A percentile compares a stretch with the other conserved stretches of the same genome.
Evolutionary conservation across 2,797 vertebrate species (phyloP).

Genomic region (Cyprinodon diabolis): DNA sequence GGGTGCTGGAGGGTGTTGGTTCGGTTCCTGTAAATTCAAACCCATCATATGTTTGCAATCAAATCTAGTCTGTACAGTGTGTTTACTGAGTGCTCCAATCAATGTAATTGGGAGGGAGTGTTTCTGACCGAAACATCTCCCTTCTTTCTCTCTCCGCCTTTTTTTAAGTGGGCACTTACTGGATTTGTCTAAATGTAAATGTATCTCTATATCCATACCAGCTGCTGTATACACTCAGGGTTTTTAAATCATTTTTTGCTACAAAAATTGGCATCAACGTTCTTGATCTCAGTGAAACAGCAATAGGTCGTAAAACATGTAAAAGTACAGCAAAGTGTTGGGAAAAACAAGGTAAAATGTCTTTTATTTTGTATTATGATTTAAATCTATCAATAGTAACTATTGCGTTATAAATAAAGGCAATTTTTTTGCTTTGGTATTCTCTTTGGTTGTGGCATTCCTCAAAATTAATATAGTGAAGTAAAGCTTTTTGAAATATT

Average conservation of each 20-base stretch:
- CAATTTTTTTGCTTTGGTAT: no score
- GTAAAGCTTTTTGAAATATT: no score
- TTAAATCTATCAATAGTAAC: background rate
- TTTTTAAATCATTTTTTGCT: constrained; percentile 60
- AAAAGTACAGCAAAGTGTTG: background rate
- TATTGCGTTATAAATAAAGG: background rate
- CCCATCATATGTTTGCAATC: constrained; percentile 80
- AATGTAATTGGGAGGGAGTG: constrained; percentile 79
- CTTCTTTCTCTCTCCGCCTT: constrained; percentile 69
- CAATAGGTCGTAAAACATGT: background rate
- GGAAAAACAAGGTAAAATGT: background rate
- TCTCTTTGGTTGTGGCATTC: no score
- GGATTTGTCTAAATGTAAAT: constrained; percentile 71
- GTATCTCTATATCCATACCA: constrained; percentile 66
- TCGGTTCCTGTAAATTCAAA: constrained; percentile 70
- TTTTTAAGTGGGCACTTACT: constrained; percentile 69
- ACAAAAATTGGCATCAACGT: constrained; percentile 51
- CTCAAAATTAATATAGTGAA: no score
- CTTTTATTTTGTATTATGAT: background rate
- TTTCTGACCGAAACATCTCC: constrained; percentile 68
- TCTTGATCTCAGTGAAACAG: background rate
- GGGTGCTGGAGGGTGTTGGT: constrained; percentile 60
- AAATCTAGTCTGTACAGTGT: constrained; percentile 73
- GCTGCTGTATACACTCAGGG: constrained; percentile 60
- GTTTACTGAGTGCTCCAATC: constrained; percentile 80